Percentiles rank a stretch among this genome's conserved stretches.
Evolutionary conservation across 2,888 invertebrate genomes (phyloP).

Genomic region (Cheilosia variabilis): DNA sequence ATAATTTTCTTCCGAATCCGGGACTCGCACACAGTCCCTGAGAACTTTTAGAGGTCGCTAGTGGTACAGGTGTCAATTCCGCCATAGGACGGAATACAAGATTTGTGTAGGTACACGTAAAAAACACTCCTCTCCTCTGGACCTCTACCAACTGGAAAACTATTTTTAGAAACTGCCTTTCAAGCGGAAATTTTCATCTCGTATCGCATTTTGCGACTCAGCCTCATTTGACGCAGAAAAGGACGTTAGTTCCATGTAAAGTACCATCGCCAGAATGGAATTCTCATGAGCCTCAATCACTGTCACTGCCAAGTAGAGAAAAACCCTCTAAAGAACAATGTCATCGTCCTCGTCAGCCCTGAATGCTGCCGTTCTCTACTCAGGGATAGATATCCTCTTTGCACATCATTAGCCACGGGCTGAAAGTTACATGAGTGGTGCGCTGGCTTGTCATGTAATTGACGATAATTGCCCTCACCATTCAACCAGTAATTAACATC

Average conservation of each 20-base stretch:
- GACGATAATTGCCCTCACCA: not conserved
- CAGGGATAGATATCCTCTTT: not conserved
- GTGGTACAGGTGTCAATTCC: too few relatives aligned
- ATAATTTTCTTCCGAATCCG: too few relatives aligned
- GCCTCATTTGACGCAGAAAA: not conserved
- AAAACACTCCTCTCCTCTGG: too few relatives aligned
- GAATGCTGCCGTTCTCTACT: not conserved
- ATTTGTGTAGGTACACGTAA: too few relatives aligned
- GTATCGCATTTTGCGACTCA: not conserved
- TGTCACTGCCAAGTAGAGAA: not conserved
- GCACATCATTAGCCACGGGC: not conserved
- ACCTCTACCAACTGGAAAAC: too few relatives aligned
- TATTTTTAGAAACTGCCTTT: not conserved
- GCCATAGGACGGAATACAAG: too few relatives aligned
- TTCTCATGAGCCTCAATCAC: not conserved
- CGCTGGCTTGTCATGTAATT: slow-evolving; percentile 5
- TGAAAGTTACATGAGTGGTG: not conserved
- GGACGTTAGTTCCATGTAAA: not conserved
- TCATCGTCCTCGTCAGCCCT: not conserved
- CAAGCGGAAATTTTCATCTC: not conserved
- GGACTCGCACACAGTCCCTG: too few relatives aligned
- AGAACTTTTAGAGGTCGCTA: too few relatives aligned
- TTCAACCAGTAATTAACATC: not conserved
- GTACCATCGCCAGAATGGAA: not conserved
- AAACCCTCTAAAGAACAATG: not conserved